phyloP scores from a whole-genome alignment of 2,113 vertebrate genomes.

The Benitochromis conjunctus region DNA sequence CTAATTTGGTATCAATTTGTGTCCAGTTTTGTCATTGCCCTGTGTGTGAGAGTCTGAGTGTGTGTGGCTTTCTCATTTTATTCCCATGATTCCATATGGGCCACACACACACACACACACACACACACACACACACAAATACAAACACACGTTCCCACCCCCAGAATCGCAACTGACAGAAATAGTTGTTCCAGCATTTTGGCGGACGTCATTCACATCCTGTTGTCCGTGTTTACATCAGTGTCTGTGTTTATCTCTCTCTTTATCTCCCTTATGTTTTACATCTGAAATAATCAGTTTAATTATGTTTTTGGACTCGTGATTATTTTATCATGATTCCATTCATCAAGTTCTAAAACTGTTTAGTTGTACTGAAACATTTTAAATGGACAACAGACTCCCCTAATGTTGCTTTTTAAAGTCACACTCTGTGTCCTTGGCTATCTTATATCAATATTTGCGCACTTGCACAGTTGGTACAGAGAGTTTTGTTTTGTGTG shows the following conservation, averaged over 20 bases:
- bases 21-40: constrained; percentile 33
- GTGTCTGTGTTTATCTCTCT: not conserved
- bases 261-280: not conserved
- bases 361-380: not conserved
- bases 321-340: not conserved
- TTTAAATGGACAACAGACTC: not conserved
- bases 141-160: constrained; percentile 13
- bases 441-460: not conserved
- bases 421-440: not conserved
- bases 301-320: not conserved
- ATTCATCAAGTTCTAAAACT: not conserved
- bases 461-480: not conserved
- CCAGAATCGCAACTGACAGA: constrained; percentile 16
- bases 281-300: not conserved
- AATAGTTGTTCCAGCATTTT: constrained; percentile 50
- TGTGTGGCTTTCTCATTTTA: constrained; percentile 14
- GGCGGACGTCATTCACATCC: constrained; percentile 22
- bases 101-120: not conserved
- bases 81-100: constrained; percentile 51
- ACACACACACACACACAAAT: not conserved
- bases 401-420: not conserved
- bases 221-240: constrained; percentile 20
- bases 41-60: constrained; percentile 16
- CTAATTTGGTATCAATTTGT: constrained; percentile 50
- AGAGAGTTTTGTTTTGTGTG: not conserved